A percentile compares a stretch with the other conserved stretches of the same genome.
Conservation (phyloP, 1,140 invertebrate genomes). For the Trialeurodes vaporariorum region DNA sequence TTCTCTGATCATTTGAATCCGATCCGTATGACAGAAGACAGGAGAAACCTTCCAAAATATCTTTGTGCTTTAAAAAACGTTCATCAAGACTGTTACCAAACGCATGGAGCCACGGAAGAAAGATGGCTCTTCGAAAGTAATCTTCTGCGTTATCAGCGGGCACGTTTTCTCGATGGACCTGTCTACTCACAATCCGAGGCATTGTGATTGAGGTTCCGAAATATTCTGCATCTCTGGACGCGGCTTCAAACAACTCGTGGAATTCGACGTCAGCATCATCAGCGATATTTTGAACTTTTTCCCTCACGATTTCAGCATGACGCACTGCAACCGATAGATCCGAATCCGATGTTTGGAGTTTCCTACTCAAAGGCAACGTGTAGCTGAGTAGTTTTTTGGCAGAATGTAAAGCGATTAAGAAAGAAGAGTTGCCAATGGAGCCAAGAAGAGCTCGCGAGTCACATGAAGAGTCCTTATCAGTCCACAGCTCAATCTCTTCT, state of each 20-base stretch:
- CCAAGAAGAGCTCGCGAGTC: too few species aligned
- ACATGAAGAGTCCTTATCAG: slow-evolving; percentile 8
- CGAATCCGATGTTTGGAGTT: slow-evolving; percentile 8
- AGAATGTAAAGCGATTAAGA: background rate
- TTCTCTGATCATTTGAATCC: too few species aligned
- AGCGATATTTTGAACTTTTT: slow-evolving; percentile 11
- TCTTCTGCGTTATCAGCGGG: slow-evolving; percentile 3
- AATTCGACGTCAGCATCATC: slow-evolving; percentile 5
- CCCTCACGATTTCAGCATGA: too few species aligned
- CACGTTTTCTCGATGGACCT: slow-evolving; percentile 5
- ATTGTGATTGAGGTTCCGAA: slow-evolving; percentile 5
- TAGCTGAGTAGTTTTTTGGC: background rate
- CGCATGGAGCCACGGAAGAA: too few species aligned
- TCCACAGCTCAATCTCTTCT: slow-evolving; percentile 9
- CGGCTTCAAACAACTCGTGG: slow-evolving; percentile 4
- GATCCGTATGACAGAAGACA: too few species aligned
- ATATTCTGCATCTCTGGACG: slow-evolving; percentile 2
- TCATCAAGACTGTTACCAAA: too few species aligned
- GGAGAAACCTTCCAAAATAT: too few species aligned
- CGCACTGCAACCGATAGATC: slow-evolving; percentile 10
- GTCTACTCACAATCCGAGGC: slow-evolving; percentile 8
- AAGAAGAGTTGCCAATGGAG: background rate
- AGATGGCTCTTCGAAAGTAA: slow-evolving; percentile 9
- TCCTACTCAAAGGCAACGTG: slow-evolving; percentile 12
- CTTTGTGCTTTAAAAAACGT: slow-evolving; percentile 7